Percentiles rank a stretch among this genome's conserved stretches.
Conservation (phyloP, 2,113 vertebrate genomes). For the Zootoca vivipara region DNA sequence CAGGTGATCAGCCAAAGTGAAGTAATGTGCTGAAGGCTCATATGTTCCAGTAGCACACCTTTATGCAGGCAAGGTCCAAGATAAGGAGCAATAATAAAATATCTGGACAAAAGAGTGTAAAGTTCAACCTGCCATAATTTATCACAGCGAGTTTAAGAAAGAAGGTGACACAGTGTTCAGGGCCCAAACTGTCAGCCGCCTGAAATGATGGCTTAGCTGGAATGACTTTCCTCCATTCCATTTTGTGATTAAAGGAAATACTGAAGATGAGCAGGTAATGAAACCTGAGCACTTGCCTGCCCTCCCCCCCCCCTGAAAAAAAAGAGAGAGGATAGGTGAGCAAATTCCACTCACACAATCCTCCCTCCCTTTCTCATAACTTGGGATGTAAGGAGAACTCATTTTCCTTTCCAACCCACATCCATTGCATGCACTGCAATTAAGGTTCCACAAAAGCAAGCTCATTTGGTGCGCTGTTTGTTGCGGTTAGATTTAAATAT, state of each 20-base stretch:
- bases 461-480: too few relatives aligned
- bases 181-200: neutral
- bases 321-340: neutral
- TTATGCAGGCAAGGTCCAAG: neutral
- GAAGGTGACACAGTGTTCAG: constrained; percentile 23
- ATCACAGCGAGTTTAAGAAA: constrained; percentile 21
- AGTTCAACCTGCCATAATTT: constrained; percentile 11
- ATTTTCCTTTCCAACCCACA: too few relatives aligned
- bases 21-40: neutral
- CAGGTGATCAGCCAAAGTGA: neutral
- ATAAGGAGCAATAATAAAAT: neutral
- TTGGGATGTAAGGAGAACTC: too few relatives aligned
- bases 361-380: neutral
- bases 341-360: neutral
- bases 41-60: neutral
- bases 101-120: neutral
- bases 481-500: too few relatives aligned
- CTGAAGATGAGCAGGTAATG: accelerated
- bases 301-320: too few relatives aligned
- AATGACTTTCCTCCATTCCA: neutral
- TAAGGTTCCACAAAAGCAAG: too few relatives aligned
- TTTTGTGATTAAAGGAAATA: neutral
- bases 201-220: neutral
- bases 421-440: too few relatives aligned
- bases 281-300: neutral